phyloP scores from a whole-genome alignment of 2,797 vertebrate species.

The Orestias chungarensis region DNA sequence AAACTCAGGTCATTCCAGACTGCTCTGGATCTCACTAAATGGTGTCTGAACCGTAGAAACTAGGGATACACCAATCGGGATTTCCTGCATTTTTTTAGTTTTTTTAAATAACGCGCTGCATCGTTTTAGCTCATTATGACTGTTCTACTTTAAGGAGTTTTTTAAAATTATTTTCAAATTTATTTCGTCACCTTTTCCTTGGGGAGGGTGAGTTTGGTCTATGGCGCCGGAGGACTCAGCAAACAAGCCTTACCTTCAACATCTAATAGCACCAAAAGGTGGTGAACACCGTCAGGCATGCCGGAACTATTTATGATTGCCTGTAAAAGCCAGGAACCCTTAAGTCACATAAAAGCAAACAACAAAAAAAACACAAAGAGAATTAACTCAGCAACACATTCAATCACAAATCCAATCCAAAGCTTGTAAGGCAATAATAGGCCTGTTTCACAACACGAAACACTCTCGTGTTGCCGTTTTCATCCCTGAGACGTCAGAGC shows the following conservation, averaged over 20 bases:
- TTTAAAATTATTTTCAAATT: too few species aligned
- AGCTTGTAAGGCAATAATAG: slow-evolving; percentile 25
- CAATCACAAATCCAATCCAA: slow-evolving; percentile 35
- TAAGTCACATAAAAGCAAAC: slow-evolving; percentile 6
- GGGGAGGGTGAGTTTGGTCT: too few species aligned
- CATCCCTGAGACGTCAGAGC: slow-evolving; percentile 9
- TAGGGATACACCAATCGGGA: too few species aligned
- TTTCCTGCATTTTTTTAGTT: too few species aligned
- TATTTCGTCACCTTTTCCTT: too few species aligned
- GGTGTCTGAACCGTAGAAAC: too few species aligned
- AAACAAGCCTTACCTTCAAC: slow-evolving; percentile 8
- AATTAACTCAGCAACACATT: slow-evolving; percentile 12
- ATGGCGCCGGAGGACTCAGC: neutral
- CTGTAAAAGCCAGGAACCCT: slow-evolving; percentile 14
- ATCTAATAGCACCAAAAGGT: slow-evolving; percentile 7
- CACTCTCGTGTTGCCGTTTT: slow-evolving; percentile 1
- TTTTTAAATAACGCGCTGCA: too few species aligned
- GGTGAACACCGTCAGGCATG: slow-evolving; percentile 2
- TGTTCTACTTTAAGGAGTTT: too few species aligned
- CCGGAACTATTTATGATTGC: slow-evolving; percentile 15
- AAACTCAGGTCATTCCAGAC: too few species aligned
- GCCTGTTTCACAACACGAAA: slow-evolving; percentile 27
- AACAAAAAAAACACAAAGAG: neutral
- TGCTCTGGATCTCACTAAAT: too few species aligned
- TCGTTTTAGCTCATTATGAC: too few species aligned